Conservation (phyloP, 2,113 vertebrate species). For the Aphelocoma coerulescens region DNA sequence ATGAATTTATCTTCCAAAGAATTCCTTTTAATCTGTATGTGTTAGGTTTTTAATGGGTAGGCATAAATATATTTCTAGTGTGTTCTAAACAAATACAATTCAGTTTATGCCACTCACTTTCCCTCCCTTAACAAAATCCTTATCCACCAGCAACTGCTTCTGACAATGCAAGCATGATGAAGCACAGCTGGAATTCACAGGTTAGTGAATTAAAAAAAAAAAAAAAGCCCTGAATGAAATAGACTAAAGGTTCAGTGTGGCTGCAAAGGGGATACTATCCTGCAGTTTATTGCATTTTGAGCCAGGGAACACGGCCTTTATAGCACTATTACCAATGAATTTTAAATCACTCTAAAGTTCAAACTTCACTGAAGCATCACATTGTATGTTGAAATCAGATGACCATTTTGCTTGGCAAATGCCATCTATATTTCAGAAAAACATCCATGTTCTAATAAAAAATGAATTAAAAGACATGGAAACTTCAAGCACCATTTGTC, state of each 20-base stretch:
- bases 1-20: neutral
- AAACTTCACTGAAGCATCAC: constrained; percentile 73
- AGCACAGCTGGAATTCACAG: neutral
- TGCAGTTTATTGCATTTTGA: constrained; percentile 54
- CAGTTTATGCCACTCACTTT: neutral
- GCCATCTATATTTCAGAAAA: constrained; percentile 76
- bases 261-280: constrained; percentile 14
- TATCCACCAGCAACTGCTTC: constrained; percentile 1
- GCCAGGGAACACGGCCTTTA: constrained; percentile 55
- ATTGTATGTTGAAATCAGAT: constrained; percentile 70
- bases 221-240: constrained; percentile 11
- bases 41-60: neutral
- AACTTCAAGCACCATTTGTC: constrained; percentile 76
- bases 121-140: neutral
- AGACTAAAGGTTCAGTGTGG: constrained; percentile 6
- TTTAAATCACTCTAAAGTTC: constrained; percentile 75
- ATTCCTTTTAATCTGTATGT: neutral
- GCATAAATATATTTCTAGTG: neutral
- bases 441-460: constrained; percentile 80
- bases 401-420: constrained; percentile 76
- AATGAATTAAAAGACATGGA: constrained; percentile 78
- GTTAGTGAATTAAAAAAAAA: neutral
- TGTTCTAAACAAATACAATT: neutral
- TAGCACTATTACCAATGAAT: constrained; percentile 67
- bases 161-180: constrained; percentile 1